Conservation (phyloP, 2,113 vertebrate species). For the Oreochromis tanganicae region DNA sequence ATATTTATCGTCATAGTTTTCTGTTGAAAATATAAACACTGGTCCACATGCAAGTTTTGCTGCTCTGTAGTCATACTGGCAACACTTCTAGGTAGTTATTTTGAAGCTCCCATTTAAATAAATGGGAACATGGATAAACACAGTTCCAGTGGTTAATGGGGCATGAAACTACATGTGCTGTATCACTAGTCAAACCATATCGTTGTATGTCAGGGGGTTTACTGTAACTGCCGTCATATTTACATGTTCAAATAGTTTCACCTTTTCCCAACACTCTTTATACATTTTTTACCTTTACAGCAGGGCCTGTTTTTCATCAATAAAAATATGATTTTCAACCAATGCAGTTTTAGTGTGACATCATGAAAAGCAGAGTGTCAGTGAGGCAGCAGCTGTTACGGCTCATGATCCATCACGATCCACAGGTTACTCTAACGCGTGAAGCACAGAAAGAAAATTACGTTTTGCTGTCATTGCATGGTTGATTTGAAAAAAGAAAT, state of each 20-base stretch:
- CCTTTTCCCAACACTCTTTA: neutral
- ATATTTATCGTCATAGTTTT: neutral
- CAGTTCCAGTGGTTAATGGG: neutral
- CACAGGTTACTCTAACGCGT: neutral
- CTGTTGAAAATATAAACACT: neutral
- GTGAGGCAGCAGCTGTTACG: neutral
- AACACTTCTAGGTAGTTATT: neutral
- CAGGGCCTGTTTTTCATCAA: neutral
- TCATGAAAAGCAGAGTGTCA: neutral
- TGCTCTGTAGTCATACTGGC: neutral
- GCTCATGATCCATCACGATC: neutral
- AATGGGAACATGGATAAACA: neutral
- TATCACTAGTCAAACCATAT: neutral
- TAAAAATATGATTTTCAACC: neutral
- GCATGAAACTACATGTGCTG: neutral
- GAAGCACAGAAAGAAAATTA: neutral
- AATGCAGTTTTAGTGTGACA: neutral
- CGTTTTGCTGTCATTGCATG: neutral
- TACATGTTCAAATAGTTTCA: neutral
- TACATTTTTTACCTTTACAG: neutral
- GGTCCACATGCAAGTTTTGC: neutral
- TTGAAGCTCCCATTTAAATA: neutral
- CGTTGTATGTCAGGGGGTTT: neutral
- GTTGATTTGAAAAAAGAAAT: neutral
- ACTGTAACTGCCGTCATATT: neutral